Base-by-base conservation (phyloP, 2,888 invertebrate species). In the Yponomeuta sedellus region DNA sequence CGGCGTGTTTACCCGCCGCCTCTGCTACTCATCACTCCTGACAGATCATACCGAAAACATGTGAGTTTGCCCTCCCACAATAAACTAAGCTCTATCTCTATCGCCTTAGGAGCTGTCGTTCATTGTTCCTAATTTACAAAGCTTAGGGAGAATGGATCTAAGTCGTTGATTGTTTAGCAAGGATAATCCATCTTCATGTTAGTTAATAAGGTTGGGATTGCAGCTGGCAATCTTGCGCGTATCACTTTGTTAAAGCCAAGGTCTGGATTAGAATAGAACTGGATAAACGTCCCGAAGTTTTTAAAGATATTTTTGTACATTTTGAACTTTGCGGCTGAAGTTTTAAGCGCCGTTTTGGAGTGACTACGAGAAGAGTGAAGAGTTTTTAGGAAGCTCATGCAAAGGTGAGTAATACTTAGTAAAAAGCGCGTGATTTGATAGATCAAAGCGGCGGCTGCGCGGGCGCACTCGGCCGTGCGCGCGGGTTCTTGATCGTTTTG, bases 1-100 rank as follows among this genome's bases (percentile, higher is more conserved):
- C 25, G 22, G 25, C 20, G 16, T 64, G 34, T 34, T 65, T 56
- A 87, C 82, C 77, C 75, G 83, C 75, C 76, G 76, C 76, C 85
- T 81, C 88, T 88, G 87, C 82, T 87, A 85, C 83, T 85, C 85
- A 79, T 88, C 87, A 85, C 77, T 83, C 86, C 86, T 86, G 87
- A 88, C 86, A 76, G 85, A 82, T 83, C 82, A 79, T 81, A 77
- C 75, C 70, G 19, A 39, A 61, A 66, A 20, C 64, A 56, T 52
- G 44, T 52, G 44, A 12, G 44, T 52, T 56, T 34, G 1, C 67
- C 5, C 59, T 63, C 52, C 34, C 64, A 57, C 25, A 62, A 64
- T 52, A 57, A 63, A 64, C 28, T 58, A 62, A 40, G 20, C 52
- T 64, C 39, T 71, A 72, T 68, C 67, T 66, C 67, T 65, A 44